Base-by-base conservation (phyloP, 2,888 invertebrate genomes). In the Lysandra bellargus region DNA sequence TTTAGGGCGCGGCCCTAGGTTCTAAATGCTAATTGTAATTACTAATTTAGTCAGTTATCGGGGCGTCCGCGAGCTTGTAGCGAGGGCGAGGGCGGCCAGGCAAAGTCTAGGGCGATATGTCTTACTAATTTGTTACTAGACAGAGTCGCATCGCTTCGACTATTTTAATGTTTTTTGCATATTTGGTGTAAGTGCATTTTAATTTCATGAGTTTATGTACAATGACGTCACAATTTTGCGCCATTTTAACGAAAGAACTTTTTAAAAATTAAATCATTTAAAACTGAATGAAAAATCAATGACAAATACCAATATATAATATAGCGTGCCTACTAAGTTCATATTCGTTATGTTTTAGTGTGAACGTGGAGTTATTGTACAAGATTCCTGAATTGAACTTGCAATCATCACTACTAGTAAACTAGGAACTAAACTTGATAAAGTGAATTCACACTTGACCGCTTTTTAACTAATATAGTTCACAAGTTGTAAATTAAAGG, bases 121-220 rank as follows among this genome's bases (percentile, higher is more conserved):
- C 69, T 69, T 69, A 69, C 69, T 37, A 14, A 69, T 69, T 69
- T 69, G 23, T 69, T 69, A 69, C 33, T 69, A 69, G 69, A 69
- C 33, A 69, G 33, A 69, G 14, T 69, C 69, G 33, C 69, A 37
- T 69, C 33, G 69, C 69, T 69, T 69, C 33, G 69, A 69, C 33
- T 14, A 30, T 69, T 69, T 23, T 33, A 37, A 69, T 69, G 69
- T 69, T 33, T 69, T 69, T 69, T 69, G 33, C 69, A 69, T 69
- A 69, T 69, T 69, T 69, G 69, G 69, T 37, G 30, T 69, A 69
- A 69, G 33, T 17, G 33, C 14, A 37, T 69, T 69, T 69, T 30
- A 69, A 33, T 69, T 37, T 69, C 17, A 69, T 33, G 14, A 69
- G 5, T 69, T 69, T 17, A 33, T 37, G 69, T 69, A 33, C 69